Evolutionary conservation across 2,888 invertebrate species (phyloP), one percentile per base, ranked within the genome.

Genomic region (Matsumyia berberina): DNA sequence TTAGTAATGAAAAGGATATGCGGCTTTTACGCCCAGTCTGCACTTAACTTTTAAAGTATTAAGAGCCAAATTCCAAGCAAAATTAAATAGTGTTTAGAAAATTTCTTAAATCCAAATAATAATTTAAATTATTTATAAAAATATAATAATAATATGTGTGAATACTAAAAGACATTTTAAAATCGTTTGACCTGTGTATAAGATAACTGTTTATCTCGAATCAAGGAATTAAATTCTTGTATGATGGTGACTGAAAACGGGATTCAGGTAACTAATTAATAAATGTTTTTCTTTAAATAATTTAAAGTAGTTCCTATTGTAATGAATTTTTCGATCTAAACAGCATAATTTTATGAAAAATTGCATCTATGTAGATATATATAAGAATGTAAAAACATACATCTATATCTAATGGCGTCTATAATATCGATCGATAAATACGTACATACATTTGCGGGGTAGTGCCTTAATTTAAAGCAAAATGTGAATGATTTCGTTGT

Each of bases 161-260:
- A 24, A 15, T 12, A 24, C 6, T 66, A 66, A 12, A 9, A 58
- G 29, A 24, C 11, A 35, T 19, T 11, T n/a, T 5, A 12, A n/a
- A 37, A 49, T 6, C 5, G 12, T 64, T 64, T 19, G 19, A 8
- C 9, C 11, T 7, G 33, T 9, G 5, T 53, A n/a, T 33, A 24
- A n/a, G 33, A 33, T 31, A 62, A 62, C 5, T 31, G 31, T 6
- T 8, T 17, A 31, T 9, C 15, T 1, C 24, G 24, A 58, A 39
- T 2, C 12, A 33, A 15, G 15, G 4, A 64, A 49, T 31, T 7
- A 12, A 37, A 55, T 49, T 39, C 24, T 60, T 46, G 12, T 51
- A 90, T 90, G 89, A 92, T 92, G 92, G 92, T 92, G 85, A 92
- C 92, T 70, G 92, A 92, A 89, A 92, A 91, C 88, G 92, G 92